A percentile compares a stretch with the other conserved stretches of the same genome.
Evolutionary conservation across 2,888 invertebrate species (phyloP).

Genomic region (Odontocolon sp.): DNA sequence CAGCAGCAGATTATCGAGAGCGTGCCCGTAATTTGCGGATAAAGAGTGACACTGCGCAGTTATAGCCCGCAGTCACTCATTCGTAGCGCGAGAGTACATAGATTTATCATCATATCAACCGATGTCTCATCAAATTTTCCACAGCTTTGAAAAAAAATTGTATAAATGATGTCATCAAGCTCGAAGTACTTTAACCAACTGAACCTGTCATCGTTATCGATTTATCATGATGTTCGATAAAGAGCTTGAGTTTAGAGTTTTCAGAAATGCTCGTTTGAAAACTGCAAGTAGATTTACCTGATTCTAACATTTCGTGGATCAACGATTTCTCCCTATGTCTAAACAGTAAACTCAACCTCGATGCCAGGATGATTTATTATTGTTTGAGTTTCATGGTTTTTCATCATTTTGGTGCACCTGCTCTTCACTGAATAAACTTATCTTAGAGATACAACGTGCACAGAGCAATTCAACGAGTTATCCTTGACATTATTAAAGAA

Average conservation of each 20-base stretch:
- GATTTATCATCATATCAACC: constrained; percentile 21
- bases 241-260: background rate
- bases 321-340: too few species aligned
- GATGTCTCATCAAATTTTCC: constrained; percentile 42
- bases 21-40: constrained; percentile 53
- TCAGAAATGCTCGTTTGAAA: background rate
- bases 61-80: constrained; percentile 26
- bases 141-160: background rate
- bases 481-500: constrained; percentile 77
- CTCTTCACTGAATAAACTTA: constrained; percentile 29
- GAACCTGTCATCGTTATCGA: constrained; percentile 20
- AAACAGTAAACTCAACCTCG: constrained; percentile 1
- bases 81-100: constrained; percentile 11
- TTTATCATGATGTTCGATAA: background rate
- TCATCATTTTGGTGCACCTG: constrained; percentile 63
- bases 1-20: constrained; percentile 47
- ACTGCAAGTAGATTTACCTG: too few species aligned
- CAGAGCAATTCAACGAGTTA: constrained; percentile 70
- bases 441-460: constrained; percentile 31
- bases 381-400: constrained; percentile 58
- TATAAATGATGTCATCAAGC: constrained; percentile 8
- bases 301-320: too few species aligned
- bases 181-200: background rate
- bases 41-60: constrained; percentile 48
- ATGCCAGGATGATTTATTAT: constrained; percentile 52